These are phyloP conservation scores for Nematostella vectensis DNA, from an alignment of 92 coral and sea anemone genomes.

Conservation along the genomic window DNA sequence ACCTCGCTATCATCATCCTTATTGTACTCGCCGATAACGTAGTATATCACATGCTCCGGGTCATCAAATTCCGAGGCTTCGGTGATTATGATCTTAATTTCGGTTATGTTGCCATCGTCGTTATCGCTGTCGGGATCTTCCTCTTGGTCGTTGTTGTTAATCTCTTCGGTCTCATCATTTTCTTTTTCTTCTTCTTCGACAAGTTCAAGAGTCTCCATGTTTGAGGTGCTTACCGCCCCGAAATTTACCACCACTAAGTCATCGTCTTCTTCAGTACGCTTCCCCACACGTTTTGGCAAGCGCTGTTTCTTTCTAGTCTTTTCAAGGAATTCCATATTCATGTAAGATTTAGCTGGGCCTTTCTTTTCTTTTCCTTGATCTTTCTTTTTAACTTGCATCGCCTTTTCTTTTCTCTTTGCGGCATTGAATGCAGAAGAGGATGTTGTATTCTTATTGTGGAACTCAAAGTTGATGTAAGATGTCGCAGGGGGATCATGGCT, in stretches of 20 bases:
- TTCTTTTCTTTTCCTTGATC: background rate
- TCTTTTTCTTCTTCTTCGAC: constrained; percentile 7
- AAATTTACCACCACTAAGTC: constrained; percentile 18
- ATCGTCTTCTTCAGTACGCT: constrained; percentile 13
- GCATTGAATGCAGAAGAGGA: background rate
- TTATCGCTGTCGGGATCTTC: constrained; percentile 8
- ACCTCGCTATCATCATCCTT: constrained; percentile 61
- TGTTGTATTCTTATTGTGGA: constrained; percentile 19
- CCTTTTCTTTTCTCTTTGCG: background rate
- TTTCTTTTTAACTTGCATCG: background rate
- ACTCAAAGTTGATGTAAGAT: constrained; percentile 47
- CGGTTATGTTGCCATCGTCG: constrained; percentile 12
- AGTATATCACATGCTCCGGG: constrained; percentile 10
- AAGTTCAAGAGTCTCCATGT: constrained; percentile 1
- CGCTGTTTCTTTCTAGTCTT: constrained; percentile 10
- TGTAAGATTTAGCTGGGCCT: constrained; percentile 23
- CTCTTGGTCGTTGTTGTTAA: too few relatives aligned
- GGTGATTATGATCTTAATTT: background rate
- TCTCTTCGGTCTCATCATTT: background rate
- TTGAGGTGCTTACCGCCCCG: constrained; percentile 8
- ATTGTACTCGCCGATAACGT: constrained; percentile 49
- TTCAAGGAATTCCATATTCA: constrained; percentile 31
- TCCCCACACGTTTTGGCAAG: constrained; percentile 16
- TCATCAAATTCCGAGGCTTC: background rate
- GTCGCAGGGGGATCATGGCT: too few relatives aligned